A percentile compares a stretch with the other conserved stretches of the same genome.
phyloP scores from a whole-genome alignment of 2,888 invertebrate species.

The Taenaris catops region DNA sequence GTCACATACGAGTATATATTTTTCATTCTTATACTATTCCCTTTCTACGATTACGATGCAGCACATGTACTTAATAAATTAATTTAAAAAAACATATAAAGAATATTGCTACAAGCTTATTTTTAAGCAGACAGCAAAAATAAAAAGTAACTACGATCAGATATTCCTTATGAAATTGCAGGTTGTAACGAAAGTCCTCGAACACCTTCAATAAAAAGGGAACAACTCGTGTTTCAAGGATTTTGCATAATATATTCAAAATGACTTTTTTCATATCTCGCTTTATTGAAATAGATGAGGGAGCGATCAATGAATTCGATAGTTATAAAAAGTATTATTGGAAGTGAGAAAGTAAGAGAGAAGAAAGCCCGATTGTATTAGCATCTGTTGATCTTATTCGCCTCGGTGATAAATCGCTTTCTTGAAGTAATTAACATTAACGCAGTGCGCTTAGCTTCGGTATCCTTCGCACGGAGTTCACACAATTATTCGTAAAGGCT shows the following conservation, averaged over 20 bases:
- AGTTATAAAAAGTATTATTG: slow-evolving; percentile 6
- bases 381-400: slow-evolving; percentile 22
- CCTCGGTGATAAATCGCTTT: slow-evolving; percentile 21
- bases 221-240: no score
- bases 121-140: no score
- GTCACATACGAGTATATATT: no score
- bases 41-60: no score
- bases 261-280: slow-evolving; percentile 6
- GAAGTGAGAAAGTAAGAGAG: slow-evolving; percentile 1
- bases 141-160: no score
- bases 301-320: not conserved
- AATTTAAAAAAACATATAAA: no score
- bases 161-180: no score
- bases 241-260: slow-evolving; percentile 16
- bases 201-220: no score
- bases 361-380: slow-evolving; percentile 17
- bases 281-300: slow-evolving; percentile 9
- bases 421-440: slow-evolving; percentile 21
- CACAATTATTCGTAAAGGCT: not conserved
- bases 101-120: no score
- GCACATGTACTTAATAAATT: no score
- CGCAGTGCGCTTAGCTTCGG: slow-evolving; percentile 13
- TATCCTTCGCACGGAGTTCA: slow-evolving; percentile 2
- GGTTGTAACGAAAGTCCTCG: no score
- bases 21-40: no score